phyloP scores from a whole-genome alignment of 2,888 invertebrate species.

The Eutolmus rufibarbis region DNA sequence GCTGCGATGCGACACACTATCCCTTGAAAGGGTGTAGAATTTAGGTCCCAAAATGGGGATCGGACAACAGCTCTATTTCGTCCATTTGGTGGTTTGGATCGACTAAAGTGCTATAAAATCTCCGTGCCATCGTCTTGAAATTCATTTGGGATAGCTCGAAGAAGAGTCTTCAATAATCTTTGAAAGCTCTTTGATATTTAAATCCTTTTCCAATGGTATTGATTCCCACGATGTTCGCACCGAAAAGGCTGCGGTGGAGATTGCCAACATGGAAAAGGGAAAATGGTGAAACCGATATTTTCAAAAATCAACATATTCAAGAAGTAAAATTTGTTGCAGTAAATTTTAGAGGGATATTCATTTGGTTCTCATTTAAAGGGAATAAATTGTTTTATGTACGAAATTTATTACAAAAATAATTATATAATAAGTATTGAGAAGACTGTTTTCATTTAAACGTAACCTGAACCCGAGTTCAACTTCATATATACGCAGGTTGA shows the following conservation, averaged over 20 bases:
- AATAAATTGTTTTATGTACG: too few relatives aligned
- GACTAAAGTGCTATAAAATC: background rate
- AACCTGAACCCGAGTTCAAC: too few relatives aligned
- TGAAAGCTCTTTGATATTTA: background rate
- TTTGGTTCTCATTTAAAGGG: too few relatives aligned
- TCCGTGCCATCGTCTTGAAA: background rate
- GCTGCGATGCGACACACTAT: background rate
- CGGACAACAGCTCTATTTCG: background rate
- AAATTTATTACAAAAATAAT: too few relatives aligned
- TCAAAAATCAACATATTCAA: background rate
- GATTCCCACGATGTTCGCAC: background rate
- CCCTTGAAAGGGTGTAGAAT: background rate
- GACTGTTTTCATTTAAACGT: too few relatives aligned
- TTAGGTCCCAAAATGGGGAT: background rate
- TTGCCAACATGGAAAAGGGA: background rate
- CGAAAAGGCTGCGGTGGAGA: background rate
- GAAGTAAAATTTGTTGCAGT: background rate
- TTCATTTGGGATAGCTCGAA: background rate
- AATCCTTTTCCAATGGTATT: background rate
- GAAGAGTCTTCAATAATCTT: background rate
- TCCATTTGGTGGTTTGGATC: background rate
- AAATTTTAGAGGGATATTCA: background rate
- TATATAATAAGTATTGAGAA: too few relatives aligned
- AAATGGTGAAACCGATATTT: too few relatives aligned
- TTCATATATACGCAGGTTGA: too few relatives aligned